Conservation (phyloP, 2,797 vertebrate species). For the Bovichtus diacanthus region DNA sequence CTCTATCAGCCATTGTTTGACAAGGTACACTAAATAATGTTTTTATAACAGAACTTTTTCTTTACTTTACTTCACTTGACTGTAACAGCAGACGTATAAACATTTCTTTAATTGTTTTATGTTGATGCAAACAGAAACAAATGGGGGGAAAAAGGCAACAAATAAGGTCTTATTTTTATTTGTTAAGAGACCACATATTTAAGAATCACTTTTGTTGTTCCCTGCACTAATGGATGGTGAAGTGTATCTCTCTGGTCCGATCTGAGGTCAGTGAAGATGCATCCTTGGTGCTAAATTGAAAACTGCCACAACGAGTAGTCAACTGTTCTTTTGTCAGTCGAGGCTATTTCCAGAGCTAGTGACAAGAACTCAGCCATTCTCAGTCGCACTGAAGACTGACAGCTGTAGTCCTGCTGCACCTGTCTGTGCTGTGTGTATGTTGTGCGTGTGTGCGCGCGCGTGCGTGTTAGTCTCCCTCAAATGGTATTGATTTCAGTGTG, state of each 20-base stretch:
- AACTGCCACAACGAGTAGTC: constrained; percentile 72
- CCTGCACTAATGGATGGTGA: constrained; percentile 45
- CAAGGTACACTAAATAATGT: constrained; percentile 85
- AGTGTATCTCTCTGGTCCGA: constrained; percentile 28
- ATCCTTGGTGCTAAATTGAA: constrained; percentile 81
- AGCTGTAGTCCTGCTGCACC: constrained; percentile 70
- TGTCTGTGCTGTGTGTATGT: constrained; percentile 38
- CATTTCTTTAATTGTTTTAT: background rate
- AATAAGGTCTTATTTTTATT: background rate
- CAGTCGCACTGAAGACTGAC: constrained; percentile 63
- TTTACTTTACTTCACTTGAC: background rate
- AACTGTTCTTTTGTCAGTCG: constrained; percentile 68
- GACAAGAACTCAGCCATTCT: constrained; percentile 68
- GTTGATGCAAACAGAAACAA: background rate
- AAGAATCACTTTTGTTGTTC: background rate
- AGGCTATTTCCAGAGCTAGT: constrained; percentile 80
- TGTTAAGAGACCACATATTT: background rate
- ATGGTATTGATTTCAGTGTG: constrained; percentile 39
- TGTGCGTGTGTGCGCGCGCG: background rate
- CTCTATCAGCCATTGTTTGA: constrained; percentile 96
- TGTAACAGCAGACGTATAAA: background rate
- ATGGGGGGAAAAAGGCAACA: background rate
- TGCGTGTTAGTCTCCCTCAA: background rate
- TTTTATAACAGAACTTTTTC: background rate
- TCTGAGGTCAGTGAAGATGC: constrained; percentile 41